phyloP scores from a whole-genome alignment of 2,113 vertebrate genomes.

The Mustelus asterias region DNA sequence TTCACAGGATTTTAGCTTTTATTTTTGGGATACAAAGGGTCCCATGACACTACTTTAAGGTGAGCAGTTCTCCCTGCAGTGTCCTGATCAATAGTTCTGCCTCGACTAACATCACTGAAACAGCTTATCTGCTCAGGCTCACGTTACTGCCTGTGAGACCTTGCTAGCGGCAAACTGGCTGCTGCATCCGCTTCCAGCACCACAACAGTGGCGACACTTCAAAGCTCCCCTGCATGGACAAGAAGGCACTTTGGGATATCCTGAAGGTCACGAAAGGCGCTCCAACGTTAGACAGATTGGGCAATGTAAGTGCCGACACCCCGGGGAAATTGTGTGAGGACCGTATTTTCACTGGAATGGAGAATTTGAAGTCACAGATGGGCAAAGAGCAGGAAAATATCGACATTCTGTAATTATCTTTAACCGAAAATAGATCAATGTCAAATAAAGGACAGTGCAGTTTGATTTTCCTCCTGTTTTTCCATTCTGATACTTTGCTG shows the following conservation, averaged over 20 bases:
- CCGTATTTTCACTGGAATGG: background rate
- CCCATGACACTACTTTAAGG: background rate
- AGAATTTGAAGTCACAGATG: background rate
- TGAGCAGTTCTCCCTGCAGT: background rate
- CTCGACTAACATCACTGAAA: background rate
- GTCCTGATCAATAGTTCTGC: background rate
- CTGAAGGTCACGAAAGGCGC: background rate
- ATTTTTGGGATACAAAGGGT: background rate
- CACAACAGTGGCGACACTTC: background rate
- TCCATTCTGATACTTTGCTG: background rate
- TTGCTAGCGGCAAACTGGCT: background rate
- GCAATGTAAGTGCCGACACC: background rate
- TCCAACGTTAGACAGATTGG: background rate
- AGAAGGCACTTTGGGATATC: background rate
- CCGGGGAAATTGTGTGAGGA: background rate
- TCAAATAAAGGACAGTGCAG: background rate
- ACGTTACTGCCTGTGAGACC: background rate
- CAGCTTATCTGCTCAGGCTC: background rate
- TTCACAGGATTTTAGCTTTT: too few relatives aligned
- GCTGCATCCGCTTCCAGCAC: background rate
- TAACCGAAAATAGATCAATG: background rate
- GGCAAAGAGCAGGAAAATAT: background rate
- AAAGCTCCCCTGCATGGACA: background rate
- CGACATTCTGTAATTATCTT: background rate
- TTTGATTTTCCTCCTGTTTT: background rate